Evolutionary conservation across 1,140 invertebrate genomes (phyloP).

Genomic region (Parasteatoda tepidariorum): DNA sequence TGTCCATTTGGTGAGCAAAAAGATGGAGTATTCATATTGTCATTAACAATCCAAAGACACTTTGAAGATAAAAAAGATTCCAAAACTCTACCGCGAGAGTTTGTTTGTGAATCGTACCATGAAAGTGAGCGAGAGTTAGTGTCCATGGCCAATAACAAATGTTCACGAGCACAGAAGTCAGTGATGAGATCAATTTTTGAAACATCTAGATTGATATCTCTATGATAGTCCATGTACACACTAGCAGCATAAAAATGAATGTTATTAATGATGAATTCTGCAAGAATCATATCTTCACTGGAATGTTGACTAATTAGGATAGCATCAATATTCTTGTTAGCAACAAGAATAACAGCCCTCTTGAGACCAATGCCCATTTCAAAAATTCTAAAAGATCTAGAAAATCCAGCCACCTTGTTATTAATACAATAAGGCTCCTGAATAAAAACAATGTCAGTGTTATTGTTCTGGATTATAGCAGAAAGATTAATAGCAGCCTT

Average conservation of each 20-base stretch:
- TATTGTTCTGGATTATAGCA: neutral
- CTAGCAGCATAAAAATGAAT: neutral
- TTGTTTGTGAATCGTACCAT: neutral
- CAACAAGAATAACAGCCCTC: neutral
- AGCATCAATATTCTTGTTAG: neutral
- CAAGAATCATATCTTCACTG: neutral
- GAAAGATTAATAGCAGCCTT: neutral
- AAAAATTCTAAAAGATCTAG: neutral
- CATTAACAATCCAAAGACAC: neutral
- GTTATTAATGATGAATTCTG: neutral
- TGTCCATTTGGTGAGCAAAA: neutral
- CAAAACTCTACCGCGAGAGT: neutral
- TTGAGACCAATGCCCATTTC: neutral
- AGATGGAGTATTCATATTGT: neutral
- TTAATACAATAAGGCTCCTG: neutral
- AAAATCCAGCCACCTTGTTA: neutral
- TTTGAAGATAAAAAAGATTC: neutral
- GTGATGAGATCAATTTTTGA: neutral
- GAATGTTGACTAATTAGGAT: neutral
- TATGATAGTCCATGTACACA: neutral
- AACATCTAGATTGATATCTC: neutral
- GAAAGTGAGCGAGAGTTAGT: neutral
- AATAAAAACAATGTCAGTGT: neutral
- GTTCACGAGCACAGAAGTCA: neutral
- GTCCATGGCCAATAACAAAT: neutral